Base-by-base conservation (phyloP, 2,888 invertebrate species). In the Platypus cylindrus region DNA sequence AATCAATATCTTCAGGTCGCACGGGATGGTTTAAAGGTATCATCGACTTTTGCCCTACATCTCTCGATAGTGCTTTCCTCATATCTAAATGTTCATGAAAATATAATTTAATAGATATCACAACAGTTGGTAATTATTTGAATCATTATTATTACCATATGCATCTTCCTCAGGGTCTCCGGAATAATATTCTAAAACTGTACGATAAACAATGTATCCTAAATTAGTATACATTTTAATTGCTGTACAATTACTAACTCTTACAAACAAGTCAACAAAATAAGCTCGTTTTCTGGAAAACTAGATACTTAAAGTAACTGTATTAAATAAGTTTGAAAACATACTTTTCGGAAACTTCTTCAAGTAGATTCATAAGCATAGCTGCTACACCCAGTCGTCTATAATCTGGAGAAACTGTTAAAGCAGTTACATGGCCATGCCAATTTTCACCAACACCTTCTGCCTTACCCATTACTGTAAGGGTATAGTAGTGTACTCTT, bases 381-480 rank as follows among this genome's bases (percentile, higher is more conserved):
- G 83, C 90, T 23, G 95, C 97, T 33, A 98, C 67, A 2, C 94
- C 94, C 8, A 95, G 63, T 46, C 97, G 71, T 51, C 98, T 70
- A 55, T 85, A 97, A 55, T 90, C 86, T 2, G 94, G 91, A 3
- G 94, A 87, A 2, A 99, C 94, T 4, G 94, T 94, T 22, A 98
- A 66, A 2, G 97, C 97, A 26, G 98, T 98, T 7, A 98, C 97
- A 66, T 98, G 98, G 1, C 98, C 98, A 67, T 99, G 98, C 94
- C 94, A 99, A 56, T 91, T 84, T 48, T 94, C 91, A 32, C 83
- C 81, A 47, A 77, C 77, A 0, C 98, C 98, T 67, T 98, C 98
- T 0, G 94, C 87, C 66, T 98, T 98, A 22, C 97, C 97, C 95
- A 98, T 97, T 34, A 98, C 94, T 95, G 56, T 44, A 71, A 63